Percentiles rank a stretch among this genome's conserved stretches.
Conservation (phyloP, 2,888 invertebrate genomes). For the Sclerodermus sp. region DNA sequence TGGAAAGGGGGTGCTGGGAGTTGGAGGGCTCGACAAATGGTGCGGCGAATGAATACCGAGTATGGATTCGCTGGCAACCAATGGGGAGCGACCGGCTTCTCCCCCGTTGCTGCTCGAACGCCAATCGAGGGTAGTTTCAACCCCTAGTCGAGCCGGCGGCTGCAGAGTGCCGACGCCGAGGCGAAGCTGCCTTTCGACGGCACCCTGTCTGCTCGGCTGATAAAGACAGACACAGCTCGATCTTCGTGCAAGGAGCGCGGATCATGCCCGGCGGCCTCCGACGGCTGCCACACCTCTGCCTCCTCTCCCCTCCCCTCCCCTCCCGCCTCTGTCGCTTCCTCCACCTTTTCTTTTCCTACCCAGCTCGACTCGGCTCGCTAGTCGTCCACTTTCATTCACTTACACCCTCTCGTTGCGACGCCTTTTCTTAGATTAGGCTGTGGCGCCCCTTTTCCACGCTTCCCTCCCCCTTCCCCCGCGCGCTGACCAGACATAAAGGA, state of each 20-base stretch:
- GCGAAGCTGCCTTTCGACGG: conserved; percentile 9
- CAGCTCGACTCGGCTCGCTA: too few species aligned
- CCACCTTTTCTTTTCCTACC: conserved; percentile 20
- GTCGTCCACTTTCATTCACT: conserved; percentile 26
- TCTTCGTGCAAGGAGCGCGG: conserved; percentile 26
- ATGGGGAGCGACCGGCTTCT: conserved; percentile 33
- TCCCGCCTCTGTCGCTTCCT: conserved; percentile 23
- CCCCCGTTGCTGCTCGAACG: conserved; percentile 33
- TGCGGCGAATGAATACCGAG: conserved; percentile 42
- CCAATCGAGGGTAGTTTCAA: conserved; percentile 38
- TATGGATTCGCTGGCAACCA: conserved; percentile 44
- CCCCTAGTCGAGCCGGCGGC: conserved; percentile 19
- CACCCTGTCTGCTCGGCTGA: conserved; percentile 32
- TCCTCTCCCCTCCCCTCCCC: conserved; percentile 11
- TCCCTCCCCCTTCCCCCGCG: neutral
- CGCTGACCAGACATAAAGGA: too few species aligned
- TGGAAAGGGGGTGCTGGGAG: conserved; percentile 7
- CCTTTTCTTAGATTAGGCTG: conserved; percentile 35
- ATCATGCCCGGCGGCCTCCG: conserved; percentile 36
- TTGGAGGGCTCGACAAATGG: conserved; percentile 37
- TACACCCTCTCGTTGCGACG: conserved; percentile 27
- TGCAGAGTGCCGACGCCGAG: neutral
- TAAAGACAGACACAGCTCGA: conserved; percentile 40
- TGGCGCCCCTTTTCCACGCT: conserved; percentile 2
- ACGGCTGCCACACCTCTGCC: conserved; percentile 28